Evolutionary conservation across 2,888 invertebrate species (phyloP).

Genomic region (Sarcophaga subvicina): DNA sequence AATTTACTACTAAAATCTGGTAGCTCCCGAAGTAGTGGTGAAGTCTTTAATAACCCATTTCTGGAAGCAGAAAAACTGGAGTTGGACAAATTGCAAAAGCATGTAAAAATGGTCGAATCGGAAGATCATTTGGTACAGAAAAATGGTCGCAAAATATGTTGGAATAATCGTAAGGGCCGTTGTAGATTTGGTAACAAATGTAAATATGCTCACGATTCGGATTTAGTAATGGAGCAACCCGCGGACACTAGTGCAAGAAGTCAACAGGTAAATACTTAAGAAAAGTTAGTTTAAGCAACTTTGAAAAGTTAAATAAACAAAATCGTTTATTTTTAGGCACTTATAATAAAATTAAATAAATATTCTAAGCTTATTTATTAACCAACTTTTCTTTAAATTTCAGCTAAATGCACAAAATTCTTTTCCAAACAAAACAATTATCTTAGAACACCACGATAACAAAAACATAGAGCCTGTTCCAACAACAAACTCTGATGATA

Average conservation of each 20-base stretch:
- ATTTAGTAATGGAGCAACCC: conserved; percentile 83
- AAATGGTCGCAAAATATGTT: conserved; percentile 94
- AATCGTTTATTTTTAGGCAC: too few species aligned
- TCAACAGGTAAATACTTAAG: conserved; percentile 5
- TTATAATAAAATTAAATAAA: too few species aligned
- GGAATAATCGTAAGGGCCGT: conserved; percentile 95
- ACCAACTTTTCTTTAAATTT: conserved; percentile 45
- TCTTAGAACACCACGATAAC: background rate
- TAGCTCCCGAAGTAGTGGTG: conserved; percentile 73
- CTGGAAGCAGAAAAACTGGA: conserved; percentile 93
- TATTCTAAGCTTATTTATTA: too few species aligned
- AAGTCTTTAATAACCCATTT: conserved; percentile 93
- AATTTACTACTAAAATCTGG: conserved; percentile 72
- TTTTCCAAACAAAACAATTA: conserved; percentile 26
- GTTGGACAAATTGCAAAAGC: conserved; percentile 92
- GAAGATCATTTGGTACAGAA: conserved; percentile 89
- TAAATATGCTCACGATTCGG: conserved; percentile 95
- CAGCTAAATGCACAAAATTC: conserved; percentile 38
- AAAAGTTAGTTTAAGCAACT: background rate
- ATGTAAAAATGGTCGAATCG: conserved; percentile 94
- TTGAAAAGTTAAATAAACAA: too few species aligned
- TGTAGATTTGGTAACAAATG: conserved; percentile 96
- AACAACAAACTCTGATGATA: background rate
- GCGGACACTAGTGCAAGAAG: background rate
- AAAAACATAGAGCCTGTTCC: background rate